A percentile compares a stretch with the other conserved stretches of the same genome.
These are phyloP conservation scores for Capromys pilorides DNA, from an alignment of 2,797 vertebrate genomes.

Conservation along the genomic window DNA sequence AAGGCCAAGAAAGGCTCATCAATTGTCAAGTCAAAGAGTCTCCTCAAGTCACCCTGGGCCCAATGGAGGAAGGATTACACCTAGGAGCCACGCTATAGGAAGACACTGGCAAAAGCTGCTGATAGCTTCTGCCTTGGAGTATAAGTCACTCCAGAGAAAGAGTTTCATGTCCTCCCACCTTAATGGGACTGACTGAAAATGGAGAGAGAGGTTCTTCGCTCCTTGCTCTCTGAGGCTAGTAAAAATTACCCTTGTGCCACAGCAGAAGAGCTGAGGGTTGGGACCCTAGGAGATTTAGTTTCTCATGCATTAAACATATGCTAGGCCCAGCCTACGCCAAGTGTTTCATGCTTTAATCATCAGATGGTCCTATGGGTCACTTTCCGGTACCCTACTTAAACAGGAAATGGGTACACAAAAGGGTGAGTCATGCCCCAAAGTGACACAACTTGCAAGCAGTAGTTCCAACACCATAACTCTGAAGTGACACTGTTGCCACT, in stretches of 20 bases:
- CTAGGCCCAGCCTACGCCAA: background rate
- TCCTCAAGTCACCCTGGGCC: background rate
- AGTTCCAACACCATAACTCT: background rate
- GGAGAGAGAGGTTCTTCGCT: background rate
- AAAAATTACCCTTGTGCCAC: background rate
- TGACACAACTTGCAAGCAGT: background rate
- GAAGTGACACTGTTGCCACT: background rate
- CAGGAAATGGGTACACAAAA: background rate
- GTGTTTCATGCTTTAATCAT: background rate
- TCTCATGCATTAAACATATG: accelerated
- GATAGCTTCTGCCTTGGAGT: background rate
- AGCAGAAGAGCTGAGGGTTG: background rate
- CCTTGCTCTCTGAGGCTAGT: background rate
- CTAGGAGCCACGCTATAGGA: background rate
- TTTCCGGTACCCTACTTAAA: background rate
- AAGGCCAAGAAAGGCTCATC: background rate
- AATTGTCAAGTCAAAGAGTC: background rate
- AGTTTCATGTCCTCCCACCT: background rate
- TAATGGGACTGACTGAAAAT: background rate
- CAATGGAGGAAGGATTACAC: background rate
- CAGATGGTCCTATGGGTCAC: background rate
- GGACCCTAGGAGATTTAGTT: background rate
- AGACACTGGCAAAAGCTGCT: background rate
- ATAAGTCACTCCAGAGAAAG: background rate
- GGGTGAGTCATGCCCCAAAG: background rate